These are phyloP conservation scores for Capitulum mitella DNA, from an alignment of 2,888 invertebrate genomes.

Conservation along the genomic window DNA sequence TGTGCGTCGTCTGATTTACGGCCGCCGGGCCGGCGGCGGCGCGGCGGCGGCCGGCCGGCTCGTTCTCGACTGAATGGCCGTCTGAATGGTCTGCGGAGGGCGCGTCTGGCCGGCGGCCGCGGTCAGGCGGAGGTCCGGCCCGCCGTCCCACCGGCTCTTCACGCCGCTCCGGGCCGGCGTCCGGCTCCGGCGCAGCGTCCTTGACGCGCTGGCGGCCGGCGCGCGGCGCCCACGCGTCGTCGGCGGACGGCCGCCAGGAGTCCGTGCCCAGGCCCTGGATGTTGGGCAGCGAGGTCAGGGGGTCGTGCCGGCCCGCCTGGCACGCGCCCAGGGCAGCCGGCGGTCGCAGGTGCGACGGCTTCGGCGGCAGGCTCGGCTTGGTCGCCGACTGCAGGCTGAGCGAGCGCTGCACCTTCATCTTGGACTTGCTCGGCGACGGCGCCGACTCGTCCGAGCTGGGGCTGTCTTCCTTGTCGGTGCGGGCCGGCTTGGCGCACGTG, in stretches of 20 bases:
- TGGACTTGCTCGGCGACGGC: background rate
- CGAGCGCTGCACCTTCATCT: constrained; percentile 7
- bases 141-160: no score
- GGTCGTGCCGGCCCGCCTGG: background rate
- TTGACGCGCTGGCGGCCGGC: background rate
- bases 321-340: background rate
- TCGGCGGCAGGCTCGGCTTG: background rate
- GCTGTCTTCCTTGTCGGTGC: background rate
- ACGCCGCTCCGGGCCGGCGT: no score
- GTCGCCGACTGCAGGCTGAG: background rate
- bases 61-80: background rate
- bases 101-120: background rate
- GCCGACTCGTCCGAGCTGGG: background rate
- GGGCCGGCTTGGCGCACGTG: background rate
- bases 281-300: constrained; percentile 1
- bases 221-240: background rate
- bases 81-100: background rate
- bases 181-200: no score
- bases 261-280: constrained; percentile 19
- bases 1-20: background rate
- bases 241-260: background rate
- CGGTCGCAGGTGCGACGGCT: constrained; percentile 4
- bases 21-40: background rate
- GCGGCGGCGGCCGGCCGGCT: background rate
- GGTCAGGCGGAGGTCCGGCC: no score